These are phyloP conservation scores for Sardina pilchardus DNA, from an alignment of 2,113 vertebrate genomes.

Conservation along the genomic window DNA sequence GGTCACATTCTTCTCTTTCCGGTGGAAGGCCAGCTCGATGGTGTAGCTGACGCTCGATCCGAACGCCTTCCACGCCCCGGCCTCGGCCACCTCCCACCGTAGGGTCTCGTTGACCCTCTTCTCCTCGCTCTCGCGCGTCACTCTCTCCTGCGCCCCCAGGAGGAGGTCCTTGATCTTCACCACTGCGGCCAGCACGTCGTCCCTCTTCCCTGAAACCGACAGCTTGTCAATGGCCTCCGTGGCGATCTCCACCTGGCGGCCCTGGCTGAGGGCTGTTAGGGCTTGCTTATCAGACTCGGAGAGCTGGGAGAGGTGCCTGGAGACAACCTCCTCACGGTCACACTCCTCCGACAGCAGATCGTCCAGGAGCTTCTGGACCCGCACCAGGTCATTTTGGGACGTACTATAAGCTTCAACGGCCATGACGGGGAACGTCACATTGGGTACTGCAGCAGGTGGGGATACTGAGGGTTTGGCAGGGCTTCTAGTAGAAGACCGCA, in stretches of 20 bases:
- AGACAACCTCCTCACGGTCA: slow-evolving; percentile 32
- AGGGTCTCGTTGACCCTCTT: slow-evolving; percentile 47
- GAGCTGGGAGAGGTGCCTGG: slow-evolving; percentile 31
- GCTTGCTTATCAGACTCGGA: slow-evolving; percentile 41
- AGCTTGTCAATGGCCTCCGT: slow-evolving; percentile 34
- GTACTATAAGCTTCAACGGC: slow-evolving; percentile 46
- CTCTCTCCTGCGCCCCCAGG: slow-evolving; percentile 40
- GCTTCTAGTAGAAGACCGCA: not conserved
- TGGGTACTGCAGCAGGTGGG: not conserved
- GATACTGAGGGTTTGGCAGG: not conserved
- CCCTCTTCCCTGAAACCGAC: slow-evolving; percentile 52
- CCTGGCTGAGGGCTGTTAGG: slow-evolving; percentile 41
- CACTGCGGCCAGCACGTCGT: slow-evolving; percentile 44
- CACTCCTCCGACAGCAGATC: slow-evolving; percentile 52
- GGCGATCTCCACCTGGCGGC: slow-evolving; percentile 42
- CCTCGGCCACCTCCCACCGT: slow-evolving; percentile 49
- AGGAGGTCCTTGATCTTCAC: slow-evolving; percentile 47
- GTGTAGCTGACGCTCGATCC: slow-evolving; percentile 44
- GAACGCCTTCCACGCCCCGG: slow-evolving; percentile 35
- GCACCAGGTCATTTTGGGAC: slow-evolving; percentile 21
- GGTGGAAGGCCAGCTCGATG: slow-evolving; percentile 50
- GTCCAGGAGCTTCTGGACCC: slow-evolving; percentile 50
- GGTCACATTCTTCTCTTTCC: slow-evolving; percentile 28
- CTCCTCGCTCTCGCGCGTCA: slow-evolving; percentile 42
- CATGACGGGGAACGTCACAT: slow-evolving; percentile 43